phyloP scores from a whole-genome alignment of 2,888 invertebrate species.

The Cenopis cana region DNA sequence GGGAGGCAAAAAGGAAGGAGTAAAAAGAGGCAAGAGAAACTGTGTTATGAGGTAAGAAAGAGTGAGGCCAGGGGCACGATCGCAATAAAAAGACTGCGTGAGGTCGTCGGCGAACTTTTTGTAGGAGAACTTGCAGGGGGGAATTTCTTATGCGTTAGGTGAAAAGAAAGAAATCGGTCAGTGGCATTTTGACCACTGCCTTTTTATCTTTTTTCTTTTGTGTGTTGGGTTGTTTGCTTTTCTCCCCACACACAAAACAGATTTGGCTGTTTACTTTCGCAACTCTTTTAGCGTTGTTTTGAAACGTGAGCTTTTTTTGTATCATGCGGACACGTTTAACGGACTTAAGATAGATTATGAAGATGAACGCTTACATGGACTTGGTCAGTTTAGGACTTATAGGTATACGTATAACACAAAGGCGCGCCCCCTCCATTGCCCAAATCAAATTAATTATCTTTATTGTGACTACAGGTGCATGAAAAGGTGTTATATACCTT shows the following conservation, averaged over 20 bases:
- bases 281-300: neutral
- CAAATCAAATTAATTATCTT: too few relatives aligned
- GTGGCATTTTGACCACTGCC: slow-evolving; percentile 14
- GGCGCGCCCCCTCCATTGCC: too few relatives aligned
- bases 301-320: neutral
- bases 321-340: too few relatives aligned
- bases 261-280: neutral
- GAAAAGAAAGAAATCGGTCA: slow-evolving; percentile 25
- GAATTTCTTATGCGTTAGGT: slow-evolving; percentile 41
- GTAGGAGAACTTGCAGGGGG: slow-evolving; percentile 57
- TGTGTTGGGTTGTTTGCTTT: slow-evolving; percentile 4
- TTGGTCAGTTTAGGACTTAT: too few relatives aligned
- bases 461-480: too few relatives aligned
- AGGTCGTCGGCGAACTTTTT: slow-evolving; percentile 72
- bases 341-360: neutral
- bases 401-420: too few relatives aligned
- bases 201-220: neutral
- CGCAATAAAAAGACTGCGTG: slow-evolving; percentile 81
- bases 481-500: too few relatives aligned
- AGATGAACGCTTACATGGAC: too few relatives aligned
- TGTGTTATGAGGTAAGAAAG: slow-evolving; percentile 84
- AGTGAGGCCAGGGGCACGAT: slow-evolving; percentile 77
- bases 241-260: slow-evolving; percentile 2
- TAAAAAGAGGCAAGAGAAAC: slow-evolving; percentile 67
- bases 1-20: slow-evolving; percentile 58